Percentiles rank a stretch among this genome's conserved stretches.
Evolutionary conservation across 2,888 invertebrate genomes (phyloP).

Genomic region (Drosophila neutralis): DNA sequence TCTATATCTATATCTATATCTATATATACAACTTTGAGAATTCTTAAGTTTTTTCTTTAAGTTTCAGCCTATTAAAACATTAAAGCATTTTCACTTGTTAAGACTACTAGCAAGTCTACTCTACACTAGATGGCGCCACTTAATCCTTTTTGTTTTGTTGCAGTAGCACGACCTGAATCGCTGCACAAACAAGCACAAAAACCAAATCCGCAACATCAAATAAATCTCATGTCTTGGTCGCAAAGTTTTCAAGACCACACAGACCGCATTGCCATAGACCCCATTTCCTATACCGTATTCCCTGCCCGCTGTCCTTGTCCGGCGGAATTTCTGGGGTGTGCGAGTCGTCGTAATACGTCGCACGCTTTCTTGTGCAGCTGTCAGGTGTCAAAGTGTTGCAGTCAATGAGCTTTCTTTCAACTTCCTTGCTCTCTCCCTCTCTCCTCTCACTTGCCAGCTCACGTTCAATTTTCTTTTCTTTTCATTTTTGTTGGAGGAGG

Average conservation of each 20-base stretch:
- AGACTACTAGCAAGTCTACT: not conserved
- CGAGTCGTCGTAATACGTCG: conserved; percentile 62
- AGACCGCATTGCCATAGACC: conserved; percentile 41
- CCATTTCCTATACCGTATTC: not conserved
- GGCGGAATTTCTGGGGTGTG: conserved; percentile 16
- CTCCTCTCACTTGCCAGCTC: conserved; percentile 34
- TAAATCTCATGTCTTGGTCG: conserved; percentile 61
- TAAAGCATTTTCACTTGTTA: not conserved
- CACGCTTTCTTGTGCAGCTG: conserved; percentile 71
- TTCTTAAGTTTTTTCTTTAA: not conserved
- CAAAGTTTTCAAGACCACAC: conserved; percentile 45
- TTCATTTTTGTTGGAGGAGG: conserved; percentile 18
- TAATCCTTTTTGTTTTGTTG: conserved; percentile 44
- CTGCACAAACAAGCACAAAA: conserved; percentile 31
- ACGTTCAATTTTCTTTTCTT: conserved; percentile 41
- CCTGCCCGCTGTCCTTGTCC: not conserved
- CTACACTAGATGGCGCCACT: conserved; percentile 44
- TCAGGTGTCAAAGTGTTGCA: conserved; percentile 77
- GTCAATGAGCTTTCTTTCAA: conserved; percentile 66
- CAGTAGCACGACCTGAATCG: conserved; percentile 43
- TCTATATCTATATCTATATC: not conserved
- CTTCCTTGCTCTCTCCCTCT: conserved; percentile 5
- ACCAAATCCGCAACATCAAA: conserved; percentile 65
- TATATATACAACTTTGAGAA: not conserved
- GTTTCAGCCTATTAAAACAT: not conserved